Evolutionary conservation across 2,888 invertebrate genomes (phyloP).

Genomic region (Heliconius charithonia): DNA sequence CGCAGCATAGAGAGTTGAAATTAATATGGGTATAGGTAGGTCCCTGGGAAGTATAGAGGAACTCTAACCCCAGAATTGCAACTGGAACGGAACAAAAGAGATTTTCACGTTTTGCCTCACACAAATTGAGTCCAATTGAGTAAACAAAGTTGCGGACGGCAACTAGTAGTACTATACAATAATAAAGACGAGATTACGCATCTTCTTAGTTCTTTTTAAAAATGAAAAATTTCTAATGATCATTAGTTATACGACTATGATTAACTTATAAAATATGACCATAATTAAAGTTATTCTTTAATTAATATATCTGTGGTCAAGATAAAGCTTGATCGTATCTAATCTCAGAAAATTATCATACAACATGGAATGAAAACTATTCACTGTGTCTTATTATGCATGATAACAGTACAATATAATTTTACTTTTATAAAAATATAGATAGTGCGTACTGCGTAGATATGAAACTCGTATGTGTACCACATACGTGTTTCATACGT

Average conservation of each 20-base stretch:
- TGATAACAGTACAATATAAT: conserved; percentile 44
- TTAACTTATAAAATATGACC: conserved; percentile 6
- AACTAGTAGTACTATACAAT: background rate
- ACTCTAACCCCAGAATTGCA: background rate
- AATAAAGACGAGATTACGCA: background rate
- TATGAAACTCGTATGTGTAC: background rate
- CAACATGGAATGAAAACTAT: conserved; percentile 34
- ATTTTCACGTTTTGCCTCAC: background rate
- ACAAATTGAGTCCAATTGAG: background rate
- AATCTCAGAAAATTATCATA: conserved; percentile 32
- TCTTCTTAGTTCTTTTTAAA: background rate
- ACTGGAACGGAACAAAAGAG: background rate
- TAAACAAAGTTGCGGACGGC: background rate
- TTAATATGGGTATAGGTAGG: background rate
- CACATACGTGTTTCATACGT: too few species aligned
- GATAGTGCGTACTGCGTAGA: background rate
- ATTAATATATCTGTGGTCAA: conserved; percentile 13
- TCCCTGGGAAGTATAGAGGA: too few species aligned
- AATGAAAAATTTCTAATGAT: background rate
- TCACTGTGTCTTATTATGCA: conserved; percentile 25
- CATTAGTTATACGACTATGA: conserved; percentile 2
- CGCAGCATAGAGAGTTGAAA: background rate
- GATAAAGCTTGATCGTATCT: conserved; percentile 25
- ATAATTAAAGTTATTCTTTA: conserved; percentile 21
- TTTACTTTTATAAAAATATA: conserved; percentile 23